Evolutionary conservation across 2,113 vertebrate species (phyloP), one percentile per base, ranked within the genome.

Genomic region (Psilopsiagon aurifrons): DNA sequence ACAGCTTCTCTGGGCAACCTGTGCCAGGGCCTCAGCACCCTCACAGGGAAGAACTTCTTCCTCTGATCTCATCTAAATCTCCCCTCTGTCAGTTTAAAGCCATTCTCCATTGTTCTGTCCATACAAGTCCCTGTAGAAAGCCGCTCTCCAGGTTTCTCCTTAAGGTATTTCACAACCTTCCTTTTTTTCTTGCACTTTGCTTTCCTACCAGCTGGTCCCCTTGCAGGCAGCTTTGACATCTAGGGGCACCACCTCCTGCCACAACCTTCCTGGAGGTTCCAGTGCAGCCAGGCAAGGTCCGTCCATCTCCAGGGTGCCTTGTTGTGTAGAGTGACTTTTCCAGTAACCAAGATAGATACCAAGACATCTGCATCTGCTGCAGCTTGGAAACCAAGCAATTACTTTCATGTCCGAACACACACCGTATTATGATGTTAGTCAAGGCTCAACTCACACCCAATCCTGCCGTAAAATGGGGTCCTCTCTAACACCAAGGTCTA

Each of bases 331-430:
- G 31, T 6, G 28, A 92, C 33, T 51, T 35, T n/a, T 11, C 55
- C 31, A 59, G 13, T 25, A 41, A 17, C n/a, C 31, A 33, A 46
- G 39, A 60, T 4, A 20, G 22, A 13, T 27, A 11, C 6, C 2
- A 0, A 54, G 29, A 63, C 8, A 5, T 6, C 54, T 18, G 25
- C 22, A 41, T 33, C 75, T 66, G 37, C 68, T 84, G 55, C 6
- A 0, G 31, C 16, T 22, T 23, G 4, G 27, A 63, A 84, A 47
- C n/a, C 51, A 35, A 55, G 51, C n/a, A 31, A 20, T 1, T 0
- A 15, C 31, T 68, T 49, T 8, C 20, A 23, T 0, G 0, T 18
- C 77, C 10, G 0, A 41, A 43, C 4, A 0, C 11, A 3, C 9
- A 4, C 33, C 16, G 3, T 23, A 33, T n/a, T 59, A 59, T 8